These are phyloP conservation scores for Tauraco erythrolophus DNA, from an alignment of 2,113 vertebrate species.

Conservation along the genomic window DNA sequence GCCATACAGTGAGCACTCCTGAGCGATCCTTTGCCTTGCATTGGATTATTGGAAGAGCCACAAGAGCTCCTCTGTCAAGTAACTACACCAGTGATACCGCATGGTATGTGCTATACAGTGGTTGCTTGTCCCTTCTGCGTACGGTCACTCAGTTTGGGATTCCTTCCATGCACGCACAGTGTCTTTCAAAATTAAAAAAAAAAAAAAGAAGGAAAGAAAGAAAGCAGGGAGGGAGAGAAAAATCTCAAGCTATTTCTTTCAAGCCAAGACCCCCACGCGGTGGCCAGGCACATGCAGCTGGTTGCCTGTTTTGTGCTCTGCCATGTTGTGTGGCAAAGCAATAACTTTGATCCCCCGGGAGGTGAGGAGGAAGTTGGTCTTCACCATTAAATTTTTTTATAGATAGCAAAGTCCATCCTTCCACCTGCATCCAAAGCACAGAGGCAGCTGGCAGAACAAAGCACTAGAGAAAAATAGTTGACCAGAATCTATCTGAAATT, in stretches of 20 bases:
- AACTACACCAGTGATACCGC: background rate
- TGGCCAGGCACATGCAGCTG: background rate
- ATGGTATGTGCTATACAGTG: background rate
- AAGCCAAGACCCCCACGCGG: background rate
- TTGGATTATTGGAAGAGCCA: background rate
- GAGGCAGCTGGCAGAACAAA: slow-evolving; percentile 87
- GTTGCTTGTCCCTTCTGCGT: background rate
- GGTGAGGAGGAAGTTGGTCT: slow-evolving; percentile 81
- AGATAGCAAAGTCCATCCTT: slow-evolving; percentile 85
- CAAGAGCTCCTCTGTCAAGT: background rate
- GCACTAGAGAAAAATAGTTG: slow-evolving; percentile 79
- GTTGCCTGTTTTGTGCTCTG: background rate
- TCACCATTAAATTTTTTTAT: slow-evolving; percentile 85
- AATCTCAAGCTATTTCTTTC: background rate
- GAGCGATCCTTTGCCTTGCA: background rate
- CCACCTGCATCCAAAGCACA: slow-evolving; percentile 85
- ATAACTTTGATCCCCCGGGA: slow-evolving; percentile 81
- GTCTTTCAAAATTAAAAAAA: background rate
- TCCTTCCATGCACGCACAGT: background rate
- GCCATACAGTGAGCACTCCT: background rate
- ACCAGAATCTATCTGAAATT: slow-evolving; percentile 78
- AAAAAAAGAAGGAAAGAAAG: too few species aligned
- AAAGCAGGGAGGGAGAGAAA: background rate
- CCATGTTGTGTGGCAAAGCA: slow-evolving; percentile 35
- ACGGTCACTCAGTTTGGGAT: background rate